Percentiles rank a stretch among this genome's conserved stretches.
These are phyloP conservation scores for Gymnocypris eckloni DNA, from an alignment of 2,797 vertebrate species.

Conservation along the genomic window DNA sequence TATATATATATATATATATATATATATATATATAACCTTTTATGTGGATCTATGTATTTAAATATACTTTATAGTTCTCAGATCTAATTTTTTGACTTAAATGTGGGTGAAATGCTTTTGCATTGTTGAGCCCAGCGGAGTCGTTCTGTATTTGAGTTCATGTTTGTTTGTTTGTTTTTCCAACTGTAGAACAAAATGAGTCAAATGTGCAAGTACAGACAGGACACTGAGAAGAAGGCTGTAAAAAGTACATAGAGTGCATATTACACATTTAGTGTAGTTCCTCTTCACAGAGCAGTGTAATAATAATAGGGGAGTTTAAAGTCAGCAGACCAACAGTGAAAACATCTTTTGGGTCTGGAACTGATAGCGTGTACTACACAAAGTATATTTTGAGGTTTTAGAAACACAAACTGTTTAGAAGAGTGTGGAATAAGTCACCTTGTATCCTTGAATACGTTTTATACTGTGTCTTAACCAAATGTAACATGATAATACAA, in stretches of 20 bases:
- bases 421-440: background rate
- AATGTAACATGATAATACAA: background rate
- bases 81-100: background rate
- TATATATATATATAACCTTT: background rate
- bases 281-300: background rate
- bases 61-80: background rate
- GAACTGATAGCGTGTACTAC: background rate
- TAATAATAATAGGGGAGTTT: background rate
- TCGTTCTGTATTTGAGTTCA: background rate
- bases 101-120: too few species aligned
- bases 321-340: background rate
- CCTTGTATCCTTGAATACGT: background rate
- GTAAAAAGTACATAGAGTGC: background rate
- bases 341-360: background rate
- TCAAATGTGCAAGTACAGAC: background rate
- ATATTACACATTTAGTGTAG: background rate
- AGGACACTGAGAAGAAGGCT: background rate
- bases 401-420: background rate
- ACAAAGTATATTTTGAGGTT: background rate
- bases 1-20: too few species aligned
- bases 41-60: too few species aligned
- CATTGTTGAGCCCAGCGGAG: background rate
- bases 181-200: background rate
- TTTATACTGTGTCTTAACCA: background rate
- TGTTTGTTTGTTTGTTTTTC: background rate